These are phyloP conservation scores for Minunthozetes semirufus DNA, from an alignment of 2,888 invertebrate genomes.

Conservation along the genomic window DNA sequence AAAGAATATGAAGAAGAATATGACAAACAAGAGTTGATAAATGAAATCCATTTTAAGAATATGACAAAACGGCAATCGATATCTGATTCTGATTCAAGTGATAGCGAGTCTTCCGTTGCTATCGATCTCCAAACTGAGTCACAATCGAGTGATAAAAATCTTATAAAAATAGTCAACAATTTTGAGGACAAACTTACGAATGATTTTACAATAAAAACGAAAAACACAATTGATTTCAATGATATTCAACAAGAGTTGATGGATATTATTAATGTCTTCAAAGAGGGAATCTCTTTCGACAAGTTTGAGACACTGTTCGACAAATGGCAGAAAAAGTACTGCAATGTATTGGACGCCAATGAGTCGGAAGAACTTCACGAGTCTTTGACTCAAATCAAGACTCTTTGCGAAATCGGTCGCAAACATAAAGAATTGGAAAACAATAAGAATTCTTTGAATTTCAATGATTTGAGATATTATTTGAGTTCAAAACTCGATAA, in stretches of 20 bases:
- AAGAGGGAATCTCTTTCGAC: constrained; percentile 26
- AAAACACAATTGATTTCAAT: not conserved
- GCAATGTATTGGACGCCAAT: constrained; percentile 30
- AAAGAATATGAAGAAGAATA: not conserved
- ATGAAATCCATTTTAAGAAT: not conserved
- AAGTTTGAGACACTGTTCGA: constrained; percentile 19
- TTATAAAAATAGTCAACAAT: not conserved
- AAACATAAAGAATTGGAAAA: constrained; percentile 8
- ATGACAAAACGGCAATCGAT: not conserved
- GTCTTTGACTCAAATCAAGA: constrained; percentile 30
- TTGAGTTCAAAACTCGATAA: not conserved
- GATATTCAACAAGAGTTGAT: constrained; percentile 29
- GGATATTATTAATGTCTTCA: constrained; percentile 28
- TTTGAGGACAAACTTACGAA: not conserved
- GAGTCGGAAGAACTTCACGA: constrained; percentile 28
- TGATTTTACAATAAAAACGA: not conserved
- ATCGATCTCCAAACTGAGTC: too few species aligned
- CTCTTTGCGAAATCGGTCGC: constrained; percentile 9
- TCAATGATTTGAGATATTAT: constrained; percentile 23
- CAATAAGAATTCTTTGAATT: constrained; percentile 1
- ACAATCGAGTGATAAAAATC: not conserved
- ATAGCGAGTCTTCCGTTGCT: not conserved
- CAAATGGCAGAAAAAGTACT: constrained; percentile 27
- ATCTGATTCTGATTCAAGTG: not conserved
- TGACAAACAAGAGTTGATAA: constrained; percentile 1